Base-by-base conservation (phyloP, 2,113 vertebrate species). In the Cottus gobio region DNA sequence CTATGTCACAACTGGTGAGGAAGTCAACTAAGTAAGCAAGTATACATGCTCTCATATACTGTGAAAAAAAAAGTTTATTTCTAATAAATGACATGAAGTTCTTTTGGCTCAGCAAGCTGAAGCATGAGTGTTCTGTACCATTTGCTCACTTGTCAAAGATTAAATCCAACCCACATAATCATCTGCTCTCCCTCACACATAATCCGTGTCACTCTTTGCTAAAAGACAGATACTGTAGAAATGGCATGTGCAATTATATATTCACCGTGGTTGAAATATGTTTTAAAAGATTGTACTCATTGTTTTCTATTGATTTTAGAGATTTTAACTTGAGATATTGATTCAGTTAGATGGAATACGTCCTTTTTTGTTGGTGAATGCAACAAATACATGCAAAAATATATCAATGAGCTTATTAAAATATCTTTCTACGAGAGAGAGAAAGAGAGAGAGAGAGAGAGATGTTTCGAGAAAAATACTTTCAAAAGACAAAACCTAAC, bases 101-200 rank as follows among this genome's bases (percentile, higher is more conserved):
- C 16, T 76, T 31, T 61, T 72, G 72, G 54, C 73, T 56, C 16
- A 61, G 54, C 16, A 42, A 34, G 20, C 39, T 44, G 18, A 66
- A 28, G 71, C 26, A 71, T 61, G 67, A 58, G 65, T 63, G 50
- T 61, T 52, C 60, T 66, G 58, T 16, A 13, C 36, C 4, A 30
- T 60, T 73, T 64, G 60, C 71, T 71, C 75, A 62, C 9, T 16
- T 75, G 79, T 75, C 71, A 75, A 66, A 82, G 71, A 73, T 66
- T 56, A 71, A 79, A 71, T 75, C 58, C 79, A 58, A 37, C 75
- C 58, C 57, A 69, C 57, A 75, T 62, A 46, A 28, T 75, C 54
- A 63, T 68, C 71, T 75, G 46, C 71, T 72, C 61, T 66, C 61
- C 60, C 30, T 71, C 31, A 11, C 12, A 46, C 42, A 58, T 54